These are phyloP conservation scores for Ageneiosus marmoratus DNA, from an alignment of 2,113 vertebrate genomes.

Conservation along the genomic window DNA sequence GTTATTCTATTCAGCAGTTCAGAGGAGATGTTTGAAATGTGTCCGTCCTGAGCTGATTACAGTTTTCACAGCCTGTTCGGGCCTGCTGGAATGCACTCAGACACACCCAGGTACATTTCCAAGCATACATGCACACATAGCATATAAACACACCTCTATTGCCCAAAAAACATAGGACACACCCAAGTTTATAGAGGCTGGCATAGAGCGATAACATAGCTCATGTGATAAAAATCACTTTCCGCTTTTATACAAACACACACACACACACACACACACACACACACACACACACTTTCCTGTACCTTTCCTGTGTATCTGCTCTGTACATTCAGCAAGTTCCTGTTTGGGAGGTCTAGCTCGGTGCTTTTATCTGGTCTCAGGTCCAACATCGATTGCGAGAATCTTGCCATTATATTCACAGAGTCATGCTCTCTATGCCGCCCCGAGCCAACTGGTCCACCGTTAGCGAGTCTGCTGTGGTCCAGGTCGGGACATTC, in stretches of 20 bases:
- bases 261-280: background rate
- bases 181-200: constrained; percentile 40
- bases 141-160: background rate
- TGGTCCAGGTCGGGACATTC: constrained; percentile 64
- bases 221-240: constrained; percentile 29
- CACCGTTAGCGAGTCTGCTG: constrained; percentile 55
- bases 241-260: constrained; percentile 7
- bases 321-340: constrained; percentile 55
- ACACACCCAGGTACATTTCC: constrained; percentile 42
- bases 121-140: constrained; percentile 18
- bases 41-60: background rate
- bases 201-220: constrained; percentile 19
- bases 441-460: constrained; percentile 56
- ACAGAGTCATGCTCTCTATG: constrained; percentile 37
- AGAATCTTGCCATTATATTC: constrained; percentile 77
- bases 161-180: constrained; percentile 41
- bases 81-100: constrained; percentile 47
- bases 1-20: background rate
- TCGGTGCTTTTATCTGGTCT: constrained; percentile 35
- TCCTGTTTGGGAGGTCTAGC: constrained; percentile 55
- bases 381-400: constrained; percentile 78
- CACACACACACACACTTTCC: background rate
- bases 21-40: background rate
- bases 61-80: constrained; percentile 42
- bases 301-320: constrained; percentile 68